These are phyloP conservation scores for Pyrochroa serraticornis DNA, from an alignment of 2,888 invertebrate species.

Conservation along the genomic window DNA sequence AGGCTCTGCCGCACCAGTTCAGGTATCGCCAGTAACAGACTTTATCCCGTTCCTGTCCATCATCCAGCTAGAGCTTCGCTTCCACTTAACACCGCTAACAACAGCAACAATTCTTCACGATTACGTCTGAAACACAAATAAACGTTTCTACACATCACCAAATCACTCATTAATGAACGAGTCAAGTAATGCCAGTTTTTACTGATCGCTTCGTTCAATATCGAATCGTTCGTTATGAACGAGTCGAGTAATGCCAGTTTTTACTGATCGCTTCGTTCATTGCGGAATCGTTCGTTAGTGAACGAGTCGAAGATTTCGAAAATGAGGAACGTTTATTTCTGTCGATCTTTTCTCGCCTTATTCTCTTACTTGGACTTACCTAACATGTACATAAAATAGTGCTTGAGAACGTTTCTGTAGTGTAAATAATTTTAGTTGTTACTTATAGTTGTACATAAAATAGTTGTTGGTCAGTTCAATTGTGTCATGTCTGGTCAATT, in stretches of 20 bases:
- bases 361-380: background rate
- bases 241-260: too few relatives aligned
- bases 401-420: slow-evolving; percentile 42
- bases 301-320: background rate
- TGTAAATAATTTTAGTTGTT: slow-evolving; percentile 18
- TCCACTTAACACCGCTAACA: slow-evolving; percentile 3
- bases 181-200: too few relatives aligned
- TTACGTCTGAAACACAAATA: background rate
- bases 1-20: slow-evolving; percentile 36
- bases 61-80: background rate
- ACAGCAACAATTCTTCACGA: slow-evolving; percentile 9
- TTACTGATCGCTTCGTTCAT: too few relatives aligned
- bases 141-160: too few relatives aligned
- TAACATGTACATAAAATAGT: slow-evolving; percentile 41
- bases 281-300: too few relatives aligned
- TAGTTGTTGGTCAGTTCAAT: slow-evolving; percentile 13
- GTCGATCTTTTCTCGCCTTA: background rate
- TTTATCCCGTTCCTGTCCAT: background rate
- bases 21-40: slow-evolving; percentile 38
- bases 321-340: background rate
- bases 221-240: too few relatives aligned
- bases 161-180: too few relatives aligned
- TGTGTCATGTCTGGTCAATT: slow-evolving; percentile 49
- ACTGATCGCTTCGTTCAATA: too few relatives aligned
- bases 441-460: background rate